Conservation (phyloP, 2,113 vertebrate species). For the Pycnonotus jocosus region DNA sequence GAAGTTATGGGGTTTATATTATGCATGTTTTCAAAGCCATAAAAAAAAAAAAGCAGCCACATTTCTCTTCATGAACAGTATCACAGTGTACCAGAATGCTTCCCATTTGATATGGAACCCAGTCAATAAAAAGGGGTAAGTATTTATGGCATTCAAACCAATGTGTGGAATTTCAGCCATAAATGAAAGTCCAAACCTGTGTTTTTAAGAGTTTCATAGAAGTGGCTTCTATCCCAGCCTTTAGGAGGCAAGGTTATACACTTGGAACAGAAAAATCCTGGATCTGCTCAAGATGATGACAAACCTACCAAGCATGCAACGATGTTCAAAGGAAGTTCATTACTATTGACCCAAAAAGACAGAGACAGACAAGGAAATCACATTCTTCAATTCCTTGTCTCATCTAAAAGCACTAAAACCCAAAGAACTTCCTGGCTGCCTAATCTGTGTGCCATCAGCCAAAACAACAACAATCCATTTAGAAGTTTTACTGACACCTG, state of each 20-base stretch:
- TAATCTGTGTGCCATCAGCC: neutral
- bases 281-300: neutral
- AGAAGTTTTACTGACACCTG: neutral
- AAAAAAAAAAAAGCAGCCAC: neutral
- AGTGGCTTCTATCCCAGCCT: neutral
- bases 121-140: neutral
- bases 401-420: neutral
- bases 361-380: neutral
- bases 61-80: neutral
- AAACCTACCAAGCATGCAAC: neutral
- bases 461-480: neutral
- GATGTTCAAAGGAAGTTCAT: neutral
- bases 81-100: neutral
- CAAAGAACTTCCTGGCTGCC: neutral
- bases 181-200: neutral
- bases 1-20: neutral
- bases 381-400: neutral
- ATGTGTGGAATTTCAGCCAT: neutral
- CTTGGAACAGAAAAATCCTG: neutral
- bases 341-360: neutral
- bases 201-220: neutral
- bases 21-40: neutral
- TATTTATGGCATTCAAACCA: neutral
- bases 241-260: neutral
- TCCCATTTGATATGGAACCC: neutral